Evolutionary conservation across 2,888 invertebrate species (phyloP).

Genomic region (Lepidocyrtoides sp.): DNA sequence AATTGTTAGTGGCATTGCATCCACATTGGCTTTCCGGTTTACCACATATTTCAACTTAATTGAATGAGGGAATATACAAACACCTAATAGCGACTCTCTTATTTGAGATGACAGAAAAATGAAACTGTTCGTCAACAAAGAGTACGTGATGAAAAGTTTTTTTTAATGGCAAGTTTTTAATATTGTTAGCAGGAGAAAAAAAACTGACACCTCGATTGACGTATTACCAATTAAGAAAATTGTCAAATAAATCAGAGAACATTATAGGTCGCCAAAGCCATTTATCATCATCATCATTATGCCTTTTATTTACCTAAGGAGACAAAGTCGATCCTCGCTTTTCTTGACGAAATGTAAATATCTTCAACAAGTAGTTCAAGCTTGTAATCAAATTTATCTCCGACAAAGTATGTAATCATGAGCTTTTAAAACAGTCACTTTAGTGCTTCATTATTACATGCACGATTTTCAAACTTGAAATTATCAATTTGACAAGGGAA

Average conservation of each 20-base stretch:
- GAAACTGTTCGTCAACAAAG: background rate
- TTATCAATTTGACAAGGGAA: background rate
- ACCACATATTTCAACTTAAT: too few relatives aligned
- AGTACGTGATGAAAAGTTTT: background rate
- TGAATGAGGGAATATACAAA: background rate
- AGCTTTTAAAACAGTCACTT: background rate
- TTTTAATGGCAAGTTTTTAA: background rate
- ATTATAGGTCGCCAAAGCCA: background rate
- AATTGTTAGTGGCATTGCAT: background rate
- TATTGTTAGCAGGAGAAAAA: background rate
- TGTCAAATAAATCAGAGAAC: constrained; percentile 22
- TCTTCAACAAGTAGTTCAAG: constrained; percentile 48
- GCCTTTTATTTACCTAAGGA: constrained; percentile 2
- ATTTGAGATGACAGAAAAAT: background rate
- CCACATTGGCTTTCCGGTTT: background rate
- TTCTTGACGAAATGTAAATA: constrained; percentile 28
- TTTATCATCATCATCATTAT: constrained; percentile 11
- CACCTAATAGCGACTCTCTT: background rate
- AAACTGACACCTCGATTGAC: constrained; percentile 16
- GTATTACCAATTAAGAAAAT: constrained; percentile 43
- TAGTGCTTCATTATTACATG: background rate
- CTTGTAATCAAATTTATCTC: constrained; percentile 42
- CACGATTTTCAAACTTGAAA: background rate
- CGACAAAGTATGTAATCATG: constrained; percentile 28
- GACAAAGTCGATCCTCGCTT: background rate